Evolutionary conservation across 2,113 vertebrate species (phyloP), one percentile per base, ranked within the genome.

Genomic region (Platysternon megacephalum): DNA sequence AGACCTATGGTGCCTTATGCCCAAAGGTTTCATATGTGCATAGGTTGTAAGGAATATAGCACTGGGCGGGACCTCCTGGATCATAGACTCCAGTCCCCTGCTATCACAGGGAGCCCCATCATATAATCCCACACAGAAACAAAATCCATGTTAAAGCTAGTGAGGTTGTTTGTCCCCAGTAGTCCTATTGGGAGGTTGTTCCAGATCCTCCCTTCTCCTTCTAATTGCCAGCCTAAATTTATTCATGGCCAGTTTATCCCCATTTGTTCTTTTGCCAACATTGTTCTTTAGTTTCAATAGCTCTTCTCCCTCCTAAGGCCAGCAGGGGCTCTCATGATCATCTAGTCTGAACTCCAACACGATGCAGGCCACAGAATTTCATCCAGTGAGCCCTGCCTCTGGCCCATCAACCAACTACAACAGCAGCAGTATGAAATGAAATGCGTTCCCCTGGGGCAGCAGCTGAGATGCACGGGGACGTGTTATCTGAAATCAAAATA

Each of bases 401-500:
- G 7, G 74, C 12, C 9, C n/a, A 52, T 51, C 24, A 51, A 58
- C 28, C 52, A 42, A 26, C 22, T 1, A 0, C 10, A 58, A 48
- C 22, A 22, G 44, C 55, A 26, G 9, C 32, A 46, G 35, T 32
- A 16, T 65, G 8, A 24, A n/a, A 78, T 6, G 1, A 46, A 26
- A 68, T 6, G 12, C 16, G 19, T 85, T n/a, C 1, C 1, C 19
- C 44, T 17, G 28, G 22, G 26, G 12, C 24, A 42, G 32, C 58
- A 76, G 12, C 16, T 82, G 65, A 56, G 44, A n/a, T 8, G 13
- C 0, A 2, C 3, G 3, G 53, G 51, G 39, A 91, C 86, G 56
- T 72, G 35, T 22, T n/a, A 21, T 8, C 42, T 61, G 5, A 91
- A 7, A 5, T 0, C 0, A 76, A 26, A 81, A 24, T 24, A 22